Percentiles rank a stretch among this genome's conserved stretches.
phyloP scores from a whole-genome alignment of 2,888 invertebrate species.

The Argyresthia albistria region DNA sequence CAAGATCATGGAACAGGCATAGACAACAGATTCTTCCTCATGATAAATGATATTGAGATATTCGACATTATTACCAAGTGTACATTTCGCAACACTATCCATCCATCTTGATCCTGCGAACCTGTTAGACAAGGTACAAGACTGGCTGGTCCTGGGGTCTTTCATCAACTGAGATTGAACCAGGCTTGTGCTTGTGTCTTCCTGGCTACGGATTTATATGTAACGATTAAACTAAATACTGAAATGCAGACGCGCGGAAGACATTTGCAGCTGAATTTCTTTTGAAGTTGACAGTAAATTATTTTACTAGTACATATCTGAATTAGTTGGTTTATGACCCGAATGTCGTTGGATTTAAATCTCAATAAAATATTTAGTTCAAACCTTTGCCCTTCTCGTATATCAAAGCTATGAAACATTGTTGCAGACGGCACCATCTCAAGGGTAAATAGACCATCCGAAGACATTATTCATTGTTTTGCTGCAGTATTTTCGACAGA shows the following conservation, averaged over 20 bases:
- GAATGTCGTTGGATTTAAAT: neutral
- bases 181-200: too few species aligned
- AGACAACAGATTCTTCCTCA: too few species aligned
- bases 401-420: constrained; percentile 23
- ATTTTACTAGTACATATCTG: too few species aligned
- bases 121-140: constrained; percentile 19
- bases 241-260: too few species aligned
- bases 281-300: too few species aligned
- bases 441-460: constrained; percentile 20
- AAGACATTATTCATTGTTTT: constrained; percentile 47
- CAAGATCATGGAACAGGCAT: too few species aligned
- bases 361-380: neutral
- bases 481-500: constrained; percentile 28
- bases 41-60: too few species aligned
- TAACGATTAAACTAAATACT: too few species aligned
- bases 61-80: neutral
- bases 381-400: constrained; percentile 17
- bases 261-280: too few species aligned
- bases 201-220: too few species aligned
- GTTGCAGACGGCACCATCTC: constrained; percentile 18
- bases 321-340: too few species aligned
- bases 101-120: constrained; percentile 16
- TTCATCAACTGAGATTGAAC: too few species aligned
- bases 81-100: neutral
- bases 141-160: constrained; percentile 15